Conservation (phyloP, 2,888 invertebrate genomes). For the Microctonus hyperodae region DNA sequence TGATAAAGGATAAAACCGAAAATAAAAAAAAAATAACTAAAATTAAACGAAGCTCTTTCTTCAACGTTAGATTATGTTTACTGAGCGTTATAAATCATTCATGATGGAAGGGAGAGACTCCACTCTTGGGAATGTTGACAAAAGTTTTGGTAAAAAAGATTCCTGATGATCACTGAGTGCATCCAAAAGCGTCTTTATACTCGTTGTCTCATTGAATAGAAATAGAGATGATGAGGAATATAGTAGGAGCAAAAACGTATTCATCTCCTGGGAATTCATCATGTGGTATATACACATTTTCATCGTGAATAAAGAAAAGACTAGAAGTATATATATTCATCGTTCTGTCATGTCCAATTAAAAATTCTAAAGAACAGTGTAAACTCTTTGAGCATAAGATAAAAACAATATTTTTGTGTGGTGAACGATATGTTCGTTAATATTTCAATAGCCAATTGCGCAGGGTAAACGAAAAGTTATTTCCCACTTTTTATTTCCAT, state of each 20-base stretch:
- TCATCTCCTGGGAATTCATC: conserved; percentile 17
- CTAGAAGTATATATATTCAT: too few species aligned
- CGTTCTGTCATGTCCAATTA: conserved; percentile 2
- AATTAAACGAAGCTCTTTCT: background rate
- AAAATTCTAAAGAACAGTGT: conserved; percentile 18
- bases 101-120: conserved; percentile 21
- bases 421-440: conserved; percentile 13
- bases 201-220: background rate
- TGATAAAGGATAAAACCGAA: background rate
- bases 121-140: conserved; percentile 15
- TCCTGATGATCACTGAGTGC: conserved; percentile 6
- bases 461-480: conserved; percentile 5
- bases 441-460: conserved; percentile 21
- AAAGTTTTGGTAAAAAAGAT: conserved; percentile 5
- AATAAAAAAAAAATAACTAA: background rate
- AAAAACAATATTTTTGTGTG: background rate
- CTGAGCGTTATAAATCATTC: conserved; percentile 29
- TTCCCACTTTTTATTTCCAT: conserved; percentile 4
- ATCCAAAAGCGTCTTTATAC: background rate
- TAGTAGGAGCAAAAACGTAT: conserved; percentile 6
- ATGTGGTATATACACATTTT: background rate
- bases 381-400: conserved; percentile 4
- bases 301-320: conserved; percentile 4
- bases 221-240: background rate
- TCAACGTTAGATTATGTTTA: conserved; percentile 28